Percentiles rank a stretch among this genome's conserved stretches.
Conservation (phyloP, 2,797 vertebrate genomes). For the Cryptoblepharus egeriae region DNA sequence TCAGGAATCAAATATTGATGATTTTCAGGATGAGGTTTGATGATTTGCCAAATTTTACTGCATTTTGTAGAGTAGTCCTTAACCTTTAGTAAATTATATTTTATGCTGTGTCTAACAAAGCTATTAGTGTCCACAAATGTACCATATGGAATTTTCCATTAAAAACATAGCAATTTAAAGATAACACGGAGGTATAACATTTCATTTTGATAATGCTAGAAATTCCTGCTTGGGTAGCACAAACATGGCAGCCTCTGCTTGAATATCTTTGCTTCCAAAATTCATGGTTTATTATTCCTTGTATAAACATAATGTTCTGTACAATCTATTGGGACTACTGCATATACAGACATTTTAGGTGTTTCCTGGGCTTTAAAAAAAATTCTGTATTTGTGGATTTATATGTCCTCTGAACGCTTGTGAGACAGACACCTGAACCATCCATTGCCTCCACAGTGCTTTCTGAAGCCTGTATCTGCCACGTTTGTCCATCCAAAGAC, state of each 20-base stretch:
- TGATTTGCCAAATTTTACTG: constrained; percentile 66
- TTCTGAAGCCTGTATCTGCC: too few species aligned
- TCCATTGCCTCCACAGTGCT: too few species aligned
- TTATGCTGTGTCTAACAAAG: constrained; percentile 48
- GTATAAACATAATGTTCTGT: not conserved
- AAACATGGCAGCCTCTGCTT: not conserved
- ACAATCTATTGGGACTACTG: too few species aligned
- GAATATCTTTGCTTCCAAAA: not conserved
- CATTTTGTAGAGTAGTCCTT: constrained; percentile 40
- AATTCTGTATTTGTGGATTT: too few species aligned
- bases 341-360: not conserved
- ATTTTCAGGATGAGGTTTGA: constrained; percentile 59
- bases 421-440: too few species aligned
- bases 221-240: not conserved
- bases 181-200: constrained; percentile 26
- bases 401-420: too few species aligned
- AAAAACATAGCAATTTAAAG: constrained; percentile 47
- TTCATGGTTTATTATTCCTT: not conserved
- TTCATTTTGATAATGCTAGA: constrained; percentile 40
- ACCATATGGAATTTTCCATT: constrained; percentile 4
- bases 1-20: constrained; percentile 61
- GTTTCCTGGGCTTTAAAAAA: too few species aligned
- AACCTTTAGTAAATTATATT: constrained; percentile 64
- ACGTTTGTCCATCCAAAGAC: too few species aligned
- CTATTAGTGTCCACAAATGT: constrained; percentile 35